Base-by-base conservation (phyloP, 2,888 invertebrate species). In the Labia minor region DNA sequence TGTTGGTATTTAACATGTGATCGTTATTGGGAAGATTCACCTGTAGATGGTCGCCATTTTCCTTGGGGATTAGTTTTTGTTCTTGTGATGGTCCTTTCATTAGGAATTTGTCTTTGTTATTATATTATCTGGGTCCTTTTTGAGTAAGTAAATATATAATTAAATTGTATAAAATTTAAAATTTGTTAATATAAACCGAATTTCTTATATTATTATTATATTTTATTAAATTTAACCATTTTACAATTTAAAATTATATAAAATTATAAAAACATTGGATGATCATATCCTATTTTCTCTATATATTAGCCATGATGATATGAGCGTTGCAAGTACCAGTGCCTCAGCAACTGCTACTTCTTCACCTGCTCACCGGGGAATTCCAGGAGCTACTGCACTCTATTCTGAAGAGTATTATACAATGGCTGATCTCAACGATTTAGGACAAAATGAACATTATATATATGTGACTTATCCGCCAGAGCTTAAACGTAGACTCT, bases 1-100 rank as follows among this genome's bases (percentile, higher is more conserved):
- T 95, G 95, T 77, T 93, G 93, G 88, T 94, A 92, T 78, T 80
- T 95, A 74, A 92, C 92, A 71, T 95, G 95, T 76, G 92, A 93
- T 76, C 86, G 90, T 70, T 94, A 92, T 78, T 94, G 93, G 92
- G 92, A 94, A 78, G 91, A 92, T 77, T 82, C 83, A 1, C 86
- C 88, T 70, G 83, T 85, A 11, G 85, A 87, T 71, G 84, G 87
- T 65, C 83, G 89, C 72, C 86, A 86, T 70, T 91, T 92, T 75
- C 91, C 92, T 21, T 90, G 91, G 89, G 90, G 90, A 64, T 81
- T 86, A 65, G 78, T 86, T 65, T 84, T 91, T 72, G 87, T 92
- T 70, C 84, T 91, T 63, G 86, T 91, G 70, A 87, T 91, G 74
- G 86, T 92, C 65, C 82, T 92, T 62, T 88, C 90, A 62, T 82